Percentiles rank a stretch among this genome's conserved stretches.
Evolutionary conservation across 2,888 invertebrate genomes (phyloP).

Genomic region (Myathropa florea): DNA sequence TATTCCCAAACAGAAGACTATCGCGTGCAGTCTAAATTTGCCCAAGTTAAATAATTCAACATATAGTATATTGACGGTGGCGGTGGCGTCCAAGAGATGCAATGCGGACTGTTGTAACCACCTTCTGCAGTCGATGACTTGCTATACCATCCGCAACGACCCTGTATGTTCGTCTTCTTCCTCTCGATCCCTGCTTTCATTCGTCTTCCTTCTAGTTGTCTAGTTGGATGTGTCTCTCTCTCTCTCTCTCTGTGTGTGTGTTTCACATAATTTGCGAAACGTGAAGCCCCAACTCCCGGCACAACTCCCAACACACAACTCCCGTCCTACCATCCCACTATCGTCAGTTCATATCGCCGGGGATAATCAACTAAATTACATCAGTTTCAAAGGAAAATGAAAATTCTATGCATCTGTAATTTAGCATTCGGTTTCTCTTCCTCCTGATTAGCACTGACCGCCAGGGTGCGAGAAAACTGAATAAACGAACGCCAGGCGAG

Average conservation of each 20-base stretch:
- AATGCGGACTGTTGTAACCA: conserved; percentile 37
- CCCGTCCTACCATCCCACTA: background rate
- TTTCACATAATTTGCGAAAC: conserved; percentile 69
- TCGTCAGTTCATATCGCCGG: conserved; percentile 52
- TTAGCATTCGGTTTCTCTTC: conserved; percentile 64
- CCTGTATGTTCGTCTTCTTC: conserved; percentile 10
- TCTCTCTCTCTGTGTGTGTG: conserved; percentile 20
- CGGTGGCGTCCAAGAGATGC: conserved; percentile 31
- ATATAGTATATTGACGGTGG: conserved; percentile 32
- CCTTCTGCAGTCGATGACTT: conserved; percentile 64
- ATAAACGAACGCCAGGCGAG: background rate
- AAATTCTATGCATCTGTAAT: conserved; percentile 69
- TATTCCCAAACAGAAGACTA: conserved; percentile 26
- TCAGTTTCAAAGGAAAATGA: conserved; percentile 70
- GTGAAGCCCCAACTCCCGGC: conserved; percentile 43
- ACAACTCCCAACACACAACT: background rate
- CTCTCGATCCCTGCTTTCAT: background rate
- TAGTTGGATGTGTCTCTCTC: background rate
- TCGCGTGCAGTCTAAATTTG: conserved; percentile 64
- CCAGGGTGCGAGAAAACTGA: background rate
- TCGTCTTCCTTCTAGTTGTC: background rate
- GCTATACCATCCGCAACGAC: conserved; percentile 35
- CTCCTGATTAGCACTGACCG: conserved; percentile 45
- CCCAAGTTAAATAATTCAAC: conserved; percentile 68
- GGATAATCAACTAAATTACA: conserved; percentile 71